phyloP scores from a whole-genome alignment of 2,797 vertebrate genomes.

The Neosilurus mollespiculum region DNA sequence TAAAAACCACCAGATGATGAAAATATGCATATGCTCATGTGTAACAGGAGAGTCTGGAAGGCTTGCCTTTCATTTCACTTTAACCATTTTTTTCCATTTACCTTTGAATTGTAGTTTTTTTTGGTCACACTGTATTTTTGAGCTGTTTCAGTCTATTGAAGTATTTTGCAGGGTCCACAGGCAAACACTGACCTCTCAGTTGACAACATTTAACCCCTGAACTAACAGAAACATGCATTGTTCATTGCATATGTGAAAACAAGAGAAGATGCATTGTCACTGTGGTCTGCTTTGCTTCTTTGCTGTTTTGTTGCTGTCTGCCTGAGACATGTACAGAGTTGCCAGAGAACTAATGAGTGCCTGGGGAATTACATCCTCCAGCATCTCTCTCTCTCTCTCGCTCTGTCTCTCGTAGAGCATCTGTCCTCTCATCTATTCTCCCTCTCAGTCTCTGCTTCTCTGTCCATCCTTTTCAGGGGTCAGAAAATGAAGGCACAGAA shows the following conservation, averaged over 20 bases:
- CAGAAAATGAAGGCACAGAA: not conserved
- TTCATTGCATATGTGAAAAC: not conserved
- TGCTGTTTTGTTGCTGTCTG: conserved; percentile 12
- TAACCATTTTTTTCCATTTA: too few species aligned
- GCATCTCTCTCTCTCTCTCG: conserved; percentile 9
- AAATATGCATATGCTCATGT: too few species aligned
- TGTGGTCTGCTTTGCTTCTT: conserved; percentile 4
- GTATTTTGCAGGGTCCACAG: not conserved
- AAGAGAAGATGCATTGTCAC: not conserved
- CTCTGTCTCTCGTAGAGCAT: not conserved
- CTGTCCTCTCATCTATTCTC: not conserved
- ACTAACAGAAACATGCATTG: not conserved
- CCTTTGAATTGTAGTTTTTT: not conserved
- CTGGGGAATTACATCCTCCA: not conserved
- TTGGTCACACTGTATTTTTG: too few species aligned
- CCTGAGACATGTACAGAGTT: conserved; percentile 2
- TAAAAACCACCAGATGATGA: too few species aligned
- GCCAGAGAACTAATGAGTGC: conserved; percentile 9
- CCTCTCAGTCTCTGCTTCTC: not conserved
- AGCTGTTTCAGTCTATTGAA: not conserved
- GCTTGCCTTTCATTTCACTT: too few species aligned
- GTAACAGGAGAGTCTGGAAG: too few species aligned
- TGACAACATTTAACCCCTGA: not conserved
- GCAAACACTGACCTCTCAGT: not conserved
- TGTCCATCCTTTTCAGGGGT: not conserved